Evolutionary conservation across 2,888 invertebrate genomes (phyloP).

Genomic region (Stramonita haemastoma): DNA sequence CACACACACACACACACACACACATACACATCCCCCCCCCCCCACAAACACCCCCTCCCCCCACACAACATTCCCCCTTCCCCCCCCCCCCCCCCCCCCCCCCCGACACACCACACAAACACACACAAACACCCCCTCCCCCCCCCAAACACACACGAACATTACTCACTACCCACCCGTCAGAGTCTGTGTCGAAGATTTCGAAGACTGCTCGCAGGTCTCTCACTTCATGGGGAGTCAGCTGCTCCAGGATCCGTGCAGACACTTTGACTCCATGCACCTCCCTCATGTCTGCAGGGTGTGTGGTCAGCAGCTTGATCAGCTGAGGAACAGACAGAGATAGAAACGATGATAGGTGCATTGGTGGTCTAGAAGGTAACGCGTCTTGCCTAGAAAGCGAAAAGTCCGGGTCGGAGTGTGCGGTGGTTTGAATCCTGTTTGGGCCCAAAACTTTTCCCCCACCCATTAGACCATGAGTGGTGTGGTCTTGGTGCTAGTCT

Average conservation of each 20-base stretch:
- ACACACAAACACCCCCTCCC: not conserved
- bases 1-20: not conserved
- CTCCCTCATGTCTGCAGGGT: constrained; percentile 75
- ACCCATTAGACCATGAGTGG: too few relatives aligned
- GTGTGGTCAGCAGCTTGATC: constrained; percentile 70
- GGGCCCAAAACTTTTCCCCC: too few relatives aligned
- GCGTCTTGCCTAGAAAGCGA: too few relatives aligned
- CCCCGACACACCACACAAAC: not conserved
- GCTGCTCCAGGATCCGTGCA: constrained; percentile 70
- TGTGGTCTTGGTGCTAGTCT: too few relatives aligned
- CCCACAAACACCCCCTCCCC: not conserved
- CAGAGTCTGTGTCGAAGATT: constrained; percentile 73
- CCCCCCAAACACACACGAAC: not conserved
- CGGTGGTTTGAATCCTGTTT: too few relatives aligned
- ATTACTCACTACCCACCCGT: constrained; percentile 65
- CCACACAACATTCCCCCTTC: not conserved
- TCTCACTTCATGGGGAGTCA: constrained; percentile 76
- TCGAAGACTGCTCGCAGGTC: constrained; percentile 76
- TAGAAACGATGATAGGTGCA: too few relatives aligned
- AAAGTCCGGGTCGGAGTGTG: too few relatives aligned
- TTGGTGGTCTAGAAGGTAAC: too few relatives aligned
- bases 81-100: not conserved
- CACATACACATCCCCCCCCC: not conserved
- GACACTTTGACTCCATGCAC: constrained; percentile 74
- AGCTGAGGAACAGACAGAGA: constrained; percentile 57